Evolutionary conservation across 2,797 vertebrate genomes (phyloP), one percentile per base, ranked within the genome.

Genomic region (Picus viridis): DNA sequence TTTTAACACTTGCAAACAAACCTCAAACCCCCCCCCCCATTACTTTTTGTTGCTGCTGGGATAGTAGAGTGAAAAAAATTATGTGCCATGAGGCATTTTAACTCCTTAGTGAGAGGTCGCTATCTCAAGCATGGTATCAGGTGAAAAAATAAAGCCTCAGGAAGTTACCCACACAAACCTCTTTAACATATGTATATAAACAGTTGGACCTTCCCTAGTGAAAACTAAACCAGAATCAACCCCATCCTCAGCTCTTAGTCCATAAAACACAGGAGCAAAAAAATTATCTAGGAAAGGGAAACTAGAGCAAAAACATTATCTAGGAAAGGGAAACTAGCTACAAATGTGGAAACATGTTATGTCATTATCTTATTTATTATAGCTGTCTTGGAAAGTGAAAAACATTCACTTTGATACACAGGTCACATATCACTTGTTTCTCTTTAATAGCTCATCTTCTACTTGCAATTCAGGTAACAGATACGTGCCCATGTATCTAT

Each of bases 1-100:
- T 88, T 54, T 85, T 80, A 68, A 87, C 16, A 67, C 58, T 83
- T 80, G 58, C 12, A 90, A 90, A 77, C 67, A 90, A 85, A 47
- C 6, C 12, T 34, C 58, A 83, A 82, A 39, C 7, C 0, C 3
- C 3, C 3, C 19, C 19, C 24, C 16, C 62, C 64, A 22, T 71
- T 62, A 5, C 2, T 62, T 51, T 82, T 68, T 81, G 18, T 56
- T 75, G 27, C 18, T 72, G 7, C 49, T 93, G 53, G 47, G 69
- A 74, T 51, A 73, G 17, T 30, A 69, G 83, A 81, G 29, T 20
- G 29, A 61, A 83, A 77, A 83, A 59, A 73, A 83, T 7, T 22
- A 29, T 1, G 4, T 39, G 12, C 30, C 61, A 9, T 72, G 20
- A 81, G 39, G 70, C 12, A 36, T 75, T 88, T 89, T 57, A 76